These are phyloP conservation scores for Pseudochirops cupreus DNA, from an alignment of 2,797 vertebrate genomes.

Conservation along the genomic window DNA sequence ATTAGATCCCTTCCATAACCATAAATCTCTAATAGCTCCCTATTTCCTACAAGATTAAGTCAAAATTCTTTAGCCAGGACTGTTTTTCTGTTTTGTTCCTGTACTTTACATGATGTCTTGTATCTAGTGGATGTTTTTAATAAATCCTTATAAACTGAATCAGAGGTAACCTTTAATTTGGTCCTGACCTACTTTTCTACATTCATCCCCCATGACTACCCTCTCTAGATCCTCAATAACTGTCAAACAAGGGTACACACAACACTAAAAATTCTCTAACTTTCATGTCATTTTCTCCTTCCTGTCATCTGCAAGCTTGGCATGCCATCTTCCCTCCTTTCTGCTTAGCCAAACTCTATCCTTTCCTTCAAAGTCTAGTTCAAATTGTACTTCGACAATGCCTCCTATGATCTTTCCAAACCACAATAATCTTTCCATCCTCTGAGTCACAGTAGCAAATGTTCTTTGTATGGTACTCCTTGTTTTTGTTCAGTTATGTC, in stretches of 20 bases:
- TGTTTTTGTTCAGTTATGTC: not conserved
- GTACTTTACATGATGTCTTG: not conserved
- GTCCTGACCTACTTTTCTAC: not conserved
- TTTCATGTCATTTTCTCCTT: not conserved
- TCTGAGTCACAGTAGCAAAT: not conserved
- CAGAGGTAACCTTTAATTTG: not conserved
- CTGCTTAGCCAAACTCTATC: not conserved
- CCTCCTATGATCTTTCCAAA: not conserved
- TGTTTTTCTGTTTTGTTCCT: not conserved
- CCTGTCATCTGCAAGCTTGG: not conserved
- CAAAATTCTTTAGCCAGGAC: not conserved
- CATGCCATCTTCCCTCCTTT: not conserved
- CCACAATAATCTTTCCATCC: not conserved
- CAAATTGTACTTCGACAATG: not conserved
- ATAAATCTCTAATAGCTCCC: not conserved
- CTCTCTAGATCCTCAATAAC: not conserved
- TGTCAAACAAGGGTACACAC: not conserved
- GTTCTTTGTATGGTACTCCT: not conserved
- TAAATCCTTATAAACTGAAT: not conserved
- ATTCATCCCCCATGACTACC: not conserved
- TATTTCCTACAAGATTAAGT: not conserved
- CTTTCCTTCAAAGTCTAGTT: not conserved
- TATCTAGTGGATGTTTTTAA: not conserved
- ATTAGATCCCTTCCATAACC: not conserved
- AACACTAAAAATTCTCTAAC: not conserved